Conservation (phyloP, 2,797 vertebrate genomes). For the Hydrocynus forskahlii region DNA sequence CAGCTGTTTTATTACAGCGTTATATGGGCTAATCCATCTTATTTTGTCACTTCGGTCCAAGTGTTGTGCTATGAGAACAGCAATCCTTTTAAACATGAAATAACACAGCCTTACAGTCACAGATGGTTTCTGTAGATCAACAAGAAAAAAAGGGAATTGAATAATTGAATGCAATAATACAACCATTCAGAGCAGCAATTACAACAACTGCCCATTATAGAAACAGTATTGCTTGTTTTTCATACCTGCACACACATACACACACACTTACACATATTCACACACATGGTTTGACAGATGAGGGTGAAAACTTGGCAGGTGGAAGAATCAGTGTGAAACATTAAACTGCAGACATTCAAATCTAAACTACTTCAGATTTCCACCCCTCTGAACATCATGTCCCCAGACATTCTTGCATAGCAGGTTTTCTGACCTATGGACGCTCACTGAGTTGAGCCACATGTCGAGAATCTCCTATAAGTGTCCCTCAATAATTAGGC, state of each 20-base stretch:
- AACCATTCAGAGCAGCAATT: not conserved
- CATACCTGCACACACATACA: not conserved
- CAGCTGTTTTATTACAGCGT: not conserved
- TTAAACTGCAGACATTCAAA: not conserved
- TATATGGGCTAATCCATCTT: constrained; percentile 20
- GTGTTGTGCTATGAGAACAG: constrained; percentile 1
- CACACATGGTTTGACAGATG: not conserved
- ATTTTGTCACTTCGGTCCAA: constrained; percentile 6
- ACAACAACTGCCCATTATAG: not conserved
- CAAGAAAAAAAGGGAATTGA: not conserved
- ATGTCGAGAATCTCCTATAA: not conserved
- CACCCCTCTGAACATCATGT: not conserved
- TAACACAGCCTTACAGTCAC: not conserved
- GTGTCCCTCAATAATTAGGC: not conserved
- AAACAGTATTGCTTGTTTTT: not conserved
- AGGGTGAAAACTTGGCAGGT: not conserved
- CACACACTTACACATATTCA: too few species aligned
- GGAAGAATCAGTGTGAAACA: not conserved
- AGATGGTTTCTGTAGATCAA: not conserved
- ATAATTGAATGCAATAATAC: not conserved
- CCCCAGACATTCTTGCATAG: not conserved
- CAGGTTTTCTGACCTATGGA: not conserved
- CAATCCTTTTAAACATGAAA: not conserved
- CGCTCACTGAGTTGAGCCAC: not conserved
- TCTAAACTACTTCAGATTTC: not conserved